Evolutionary conservation across 2,113 vertebrate genomes (phyloP), one percentile per base, ranked within the genome.

Genomic region (Brachyistius frenatus): DNA sequence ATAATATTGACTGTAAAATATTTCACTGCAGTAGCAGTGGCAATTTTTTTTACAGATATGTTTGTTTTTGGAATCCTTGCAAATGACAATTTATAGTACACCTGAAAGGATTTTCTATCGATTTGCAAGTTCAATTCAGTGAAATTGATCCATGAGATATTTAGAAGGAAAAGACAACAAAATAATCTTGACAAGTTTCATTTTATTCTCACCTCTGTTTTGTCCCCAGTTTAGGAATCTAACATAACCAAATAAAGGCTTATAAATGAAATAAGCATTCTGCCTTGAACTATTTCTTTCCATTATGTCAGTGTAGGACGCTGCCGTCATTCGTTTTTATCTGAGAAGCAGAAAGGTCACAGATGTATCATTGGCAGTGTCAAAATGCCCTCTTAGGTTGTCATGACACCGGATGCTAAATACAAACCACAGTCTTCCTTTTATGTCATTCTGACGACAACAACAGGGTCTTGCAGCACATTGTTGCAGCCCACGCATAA

Each of bases 331-430:
- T 88, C 47, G 68, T 89, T 84, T 83, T 82, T 80, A 82, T 85
- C 58, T 23, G 75, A 70, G 50, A 74, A 83, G 73, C 47, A 36
- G 30, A 93, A 93, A 93, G 90, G 93, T 92, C 89, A 89, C 74
- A 83, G 70, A 88, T 91, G 78, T 66, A 89, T 91, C 89, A 86
- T 79, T 70, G 72, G 84, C 80, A 66, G 3, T 80, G 85, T 85
- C 78, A 79, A 76, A 86, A 74, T 55, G 57, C 55, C 54, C 64
- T 30, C 32, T 9, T 70, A 79, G 73, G 83, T 77, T 85, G 80
- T 76, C 64, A 73, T 91, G 85, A 83, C 55, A 82, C 55, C 81
- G 76, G 69, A 65, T 73, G 15, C 73, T 83, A 47, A 84, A 50
- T 16, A 67, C 41, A 81, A 61, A 73, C 41, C 23, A 3, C 9